phyloP scores from a whole-genome alignment of 2,797 vertebrate species.

The Notoglanidium macrostoma region DNA sequence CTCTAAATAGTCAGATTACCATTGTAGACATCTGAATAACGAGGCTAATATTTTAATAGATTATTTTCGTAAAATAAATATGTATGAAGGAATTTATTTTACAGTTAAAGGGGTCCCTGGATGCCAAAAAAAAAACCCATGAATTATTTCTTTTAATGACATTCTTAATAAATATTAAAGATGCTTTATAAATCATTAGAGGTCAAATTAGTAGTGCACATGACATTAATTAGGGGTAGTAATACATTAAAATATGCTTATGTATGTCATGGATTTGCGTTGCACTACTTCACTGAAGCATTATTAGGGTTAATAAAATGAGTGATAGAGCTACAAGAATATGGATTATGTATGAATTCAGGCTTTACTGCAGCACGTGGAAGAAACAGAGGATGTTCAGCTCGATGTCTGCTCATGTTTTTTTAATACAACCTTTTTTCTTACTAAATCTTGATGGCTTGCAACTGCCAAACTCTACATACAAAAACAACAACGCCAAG shows the following conservation, averaged over 20 bases:
- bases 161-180: conserved; percentile 50
- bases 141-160: background rate
- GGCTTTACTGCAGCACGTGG: background rate
- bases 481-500: background rate
- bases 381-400: background rate
- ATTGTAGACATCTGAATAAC: background rate
- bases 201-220: conserved; percentile 29
- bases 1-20: background rate
- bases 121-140: background rate
- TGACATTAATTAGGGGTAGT: background rate
- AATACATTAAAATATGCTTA: background rate
- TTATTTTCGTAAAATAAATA: background rate
- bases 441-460: background rate
- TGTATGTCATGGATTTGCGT: background rate
- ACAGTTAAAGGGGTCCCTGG: background rate
- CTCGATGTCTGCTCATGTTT: background rate
- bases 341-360: conserved; percentile 12
- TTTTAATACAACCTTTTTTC: background rate
- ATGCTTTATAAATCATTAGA: conserved; percentile 48
- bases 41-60: background rate
- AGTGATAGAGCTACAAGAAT: background rate
- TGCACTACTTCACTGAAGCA: conserved; percentile 6
- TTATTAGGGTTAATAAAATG: background rate
- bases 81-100: background rate
- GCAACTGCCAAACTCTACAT: background rate